Percentiles rank a stretch among this genome's conserved stretches.
phyloP scores from a whole-genome alignment of 1,140 invertebrate genomes.

The Manduca sexta region DNA sequence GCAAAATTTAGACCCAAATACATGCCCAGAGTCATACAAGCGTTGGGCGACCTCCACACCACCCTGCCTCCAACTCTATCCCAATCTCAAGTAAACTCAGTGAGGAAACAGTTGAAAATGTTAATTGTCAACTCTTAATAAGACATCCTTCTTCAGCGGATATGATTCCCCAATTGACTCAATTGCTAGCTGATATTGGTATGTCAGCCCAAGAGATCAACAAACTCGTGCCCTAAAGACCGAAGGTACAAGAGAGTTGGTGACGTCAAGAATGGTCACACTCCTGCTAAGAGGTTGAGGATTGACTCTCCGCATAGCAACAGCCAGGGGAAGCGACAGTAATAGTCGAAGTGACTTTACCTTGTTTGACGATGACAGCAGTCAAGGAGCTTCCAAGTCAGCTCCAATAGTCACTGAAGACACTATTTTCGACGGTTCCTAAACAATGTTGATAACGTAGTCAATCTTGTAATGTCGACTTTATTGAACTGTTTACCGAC shows the following conservation, averaged over 20 bases:
- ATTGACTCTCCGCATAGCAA: slow-evolving; percentile 68
- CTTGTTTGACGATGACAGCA: slow-evolving; percentile 63
- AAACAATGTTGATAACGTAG: slow-evolving; percentile 79
- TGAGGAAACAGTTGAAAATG: slow-evolving; percentile 95
- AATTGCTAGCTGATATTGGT: slow-evolving; percentile 92
- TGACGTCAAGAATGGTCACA: slow-evolving; percentile 54
- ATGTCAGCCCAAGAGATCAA: slow-evolving; percentile 89
- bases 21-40: slow-evolving; percentile 88
- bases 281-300: slow-evolving; percentile 57
- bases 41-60: slow-evolving; percentile 79
- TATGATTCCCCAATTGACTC: slow-evolving; percentile 86
- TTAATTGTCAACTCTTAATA: slow-evolving; percentile 89
- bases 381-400: slow-evolving; percentile 31
- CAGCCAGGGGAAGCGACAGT: slow-evolving; percentile 59
- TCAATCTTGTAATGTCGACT: slow-evolving; percentile 81
- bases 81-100: slow-evolving; percentile 95
- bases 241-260: slow-evolving; percentile 59
- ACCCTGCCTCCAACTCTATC: slow-evolving; percentile 97
- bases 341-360: slow-evolving; percentile 57
- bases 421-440: slow-evolving; percentile 81
- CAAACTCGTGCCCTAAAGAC: slow-evolving; percentile 77
- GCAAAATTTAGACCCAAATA: slow-evolving; percentile 92
- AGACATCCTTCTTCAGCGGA: slow-evolving; percentile 90
- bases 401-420: slow-evolving; percentile 64
- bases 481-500: slow-evolving; percentile 84